These are phyloP conservation scores for Phyllotreta striolata DNA, from an alignment of 2,888 invertebrate genomes.

Conservation along the genomic window DNA sequence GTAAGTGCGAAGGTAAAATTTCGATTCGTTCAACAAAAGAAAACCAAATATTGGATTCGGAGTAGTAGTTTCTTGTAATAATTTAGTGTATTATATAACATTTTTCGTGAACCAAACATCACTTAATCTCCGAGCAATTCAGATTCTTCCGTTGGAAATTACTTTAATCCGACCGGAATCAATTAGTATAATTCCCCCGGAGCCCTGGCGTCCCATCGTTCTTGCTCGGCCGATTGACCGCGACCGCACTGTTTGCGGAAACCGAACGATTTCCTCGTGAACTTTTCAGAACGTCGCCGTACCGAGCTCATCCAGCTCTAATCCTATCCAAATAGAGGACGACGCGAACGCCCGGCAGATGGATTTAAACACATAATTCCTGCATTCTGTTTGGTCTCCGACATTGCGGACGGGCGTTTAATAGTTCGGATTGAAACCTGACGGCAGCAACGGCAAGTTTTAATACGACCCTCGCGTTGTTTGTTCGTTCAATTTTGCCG, in stretches of 20 bases:
- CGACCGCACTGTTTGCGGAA: conserved; percentile 18
- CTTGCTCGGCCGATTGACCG: conserved; percentile 16
- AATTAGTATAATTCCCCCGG: conserved; percentile 20
- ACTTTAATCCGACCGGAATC: conserved; percentile 11
- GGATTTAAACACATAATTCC: conserved; percentile 32
- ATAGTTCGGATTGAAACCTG: conserved; percentile 25
- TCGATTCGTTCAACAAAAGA: too few species aligned
- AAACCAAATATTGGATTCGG: too few species aligned
- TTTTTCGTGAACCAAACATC: too few species aligned
- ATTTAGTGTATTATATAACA: too few species aligned
- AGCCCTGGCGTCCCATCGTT: conserved; percentile 5
- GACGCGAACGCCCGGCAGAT: conserved; percentile 26
- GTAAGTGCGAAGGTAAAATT: background rate
- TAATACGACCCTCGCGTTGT: too few species aligned
- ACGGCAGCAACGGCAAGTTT: conserved; percentile 3
- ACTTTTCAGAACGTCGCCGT: conserved; percentile 22
- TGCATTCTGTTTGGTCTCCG: conserved; percentile 26
- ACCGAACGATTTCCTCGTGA: conserved; percentile 24
- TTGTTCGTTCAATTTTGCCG: too few species aligned
- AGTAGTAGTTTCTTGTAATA: too few species aligned
- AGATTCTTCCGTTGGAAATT: background rate
- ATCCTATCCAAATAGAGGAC: conserved; percentile 30
- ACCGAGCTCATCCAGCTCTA: conserved; percentile 28
- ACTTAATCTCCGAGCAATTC: too few species aligned
- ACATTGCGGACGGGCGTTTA: conserved; percentile 24